Evolutionary conservation across 1,140 invertebrate genomes (phyloP).

Genomic region (Onthophagus taurus): DNA sequence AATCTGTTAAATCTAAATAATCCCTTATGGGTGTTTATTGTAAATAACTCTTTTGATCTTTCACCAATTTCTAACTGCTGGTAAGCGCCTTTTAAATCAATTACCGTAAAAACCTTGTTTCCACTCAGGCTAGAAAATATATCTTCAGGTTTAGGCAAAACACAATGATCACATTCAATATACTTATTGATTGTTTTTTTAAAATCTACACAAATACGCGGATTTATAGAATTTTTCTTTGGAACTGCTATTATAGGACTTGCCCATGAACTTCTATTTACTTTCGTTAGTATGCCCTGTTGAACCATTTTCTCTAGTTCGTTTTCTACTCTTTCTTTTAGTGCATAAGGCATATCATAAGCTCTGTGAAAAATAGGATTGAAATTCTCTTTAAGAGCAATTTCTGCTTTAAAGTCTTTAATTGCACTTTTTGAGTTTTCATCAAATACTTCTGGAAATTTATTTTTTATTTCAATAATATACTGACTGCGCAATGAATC

Average conservation of each 20-base stretch:
- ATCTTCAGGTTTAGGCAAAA: conserved; percentile 5
- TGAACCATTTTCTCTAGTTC: conserved; percentile 2
- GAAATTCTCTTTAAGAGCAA: background rate
- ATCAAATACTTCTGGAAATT: conserved; percentile 1
- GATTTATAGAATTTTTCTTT: conserved; percentile 35
- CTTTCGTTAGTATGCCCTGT: conserved; percentile 1
- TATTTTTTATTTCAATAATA: background rate
- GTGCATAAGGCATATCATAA: conserved; percentile 2
- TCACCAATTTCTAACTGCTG: conserved; percentile 33
- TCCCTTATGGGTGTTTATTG: too few relatives aligned
- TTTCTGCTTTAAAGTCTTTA: conserved; percentile 4
- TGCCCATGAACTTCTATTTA: background rate
- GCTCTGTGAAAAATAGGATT: conserved; percentile 1
- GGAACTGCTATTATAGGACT: conserved; percentile 33
- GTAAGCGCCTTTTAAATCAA: conserved; percentile 37
- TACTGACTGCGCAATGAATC: background rate
- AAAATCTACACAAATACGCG: conserved; percentile 5
- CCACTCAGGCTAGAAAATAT: conserved; percentile 7
- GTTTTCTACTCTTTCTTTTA: conserved; percentile 8
- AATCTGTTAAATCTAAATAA: conserved; percentile 30
- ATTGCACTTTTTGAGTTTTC: background rate
- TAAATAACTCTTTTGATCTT: conserved; percentile 27
- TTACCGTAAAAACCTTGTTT: conserved; percentile 2
- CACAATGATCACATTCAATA: conserved; percentile 6
- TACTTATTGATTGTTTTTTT: conserved; percentile 8